A percentile compares a stretch with the other conserved stretches of the same genome.
Conservation (phyloP, 2,113 vertebrate genomes). For the Grammomys surdaster region DNA sequence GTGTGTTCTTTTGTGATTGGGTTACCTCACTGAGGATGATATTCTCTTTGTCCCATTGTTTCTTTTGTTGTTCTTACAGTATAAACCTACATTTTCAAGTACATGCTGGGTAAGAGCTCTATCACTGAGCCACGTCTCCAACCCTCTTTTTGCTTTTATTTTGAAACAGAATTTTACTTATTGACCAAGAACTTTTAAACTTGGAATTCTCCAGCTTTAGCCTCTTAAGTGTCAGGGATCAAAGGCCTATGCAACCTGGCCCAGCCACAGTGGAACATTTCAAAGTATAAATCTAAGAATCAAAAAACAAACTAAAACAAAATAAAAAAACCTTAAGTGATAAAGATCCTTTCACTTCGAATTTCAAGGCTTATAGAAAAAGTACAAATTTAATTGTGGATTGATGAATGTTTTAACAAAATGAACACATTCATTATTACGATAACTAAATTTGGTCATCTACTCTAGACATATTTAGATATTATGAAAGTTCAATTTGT, state of each 20-base stretch:
- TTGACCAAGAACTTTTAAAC: neutral
- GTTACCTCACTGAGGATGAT: too few relatives aligned
- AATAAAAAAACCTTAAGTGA: neutral
- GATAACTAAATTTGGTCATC: neutral
- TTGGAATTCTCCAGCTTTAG: neutral
- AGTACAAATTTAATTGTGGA: neutral
- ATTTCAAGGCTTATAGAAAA: neutral
- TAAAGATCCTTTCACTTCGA: neutral
- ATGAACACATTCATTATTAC: neutral
- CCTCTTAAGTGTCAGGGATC: neutral
- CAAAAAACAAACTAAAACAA: neutral
- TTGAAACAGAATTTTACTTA: neutral
- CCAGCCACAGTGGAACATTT: neutral
- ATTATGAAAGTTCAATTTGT: slow-evolving; percentile 36
- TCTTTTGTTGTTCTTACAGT: neutral
- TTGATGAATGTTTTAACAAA: neutral
- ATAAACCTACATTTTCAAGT: neutral
- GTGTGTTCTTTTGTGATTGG: too few relatives aligned
- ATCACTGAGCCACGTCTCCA: neutral
- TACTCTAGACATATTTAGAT: neutral
- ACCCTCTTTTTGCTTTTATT: neutral
- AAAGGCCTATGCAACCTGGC: neutral
- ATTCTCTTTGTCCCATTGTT: neutral
- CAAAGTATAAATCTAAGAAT: slow-evolving; percentile 7
- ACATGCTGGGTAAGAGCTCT: neutral